Evolutionary conservation across 2,797 vertebrate genomes (phyloP), one percentile per base, ranked within the genome.

Genomic region (Gadopsis bispinosus): DNA sequence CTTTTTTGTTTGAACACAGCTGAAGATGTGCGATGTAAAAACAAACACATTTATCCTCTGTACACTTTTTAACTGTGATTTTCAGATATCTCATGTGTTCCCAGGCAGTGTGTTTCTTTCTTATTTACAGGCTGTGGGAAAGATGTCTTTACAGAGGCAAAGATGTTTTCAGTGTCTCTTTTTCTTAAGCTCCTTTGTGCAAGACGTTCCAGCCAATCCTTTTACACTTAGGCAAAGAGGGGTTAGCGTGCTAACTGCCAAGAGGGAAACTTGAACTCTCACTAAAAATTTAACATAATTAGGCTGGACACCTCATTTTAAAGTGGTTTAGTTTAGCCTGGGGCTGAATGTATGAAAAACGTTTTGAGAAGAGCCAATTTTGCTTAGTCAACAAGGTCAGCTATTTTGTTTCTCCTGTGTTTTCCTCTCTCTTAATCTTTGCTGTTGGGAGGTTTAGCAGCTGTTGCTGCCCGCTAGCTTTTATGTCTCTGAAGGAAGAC

Each of bases 251-350:
- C 26, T 39, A 58, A 77, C 16, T 84, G 70, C 77, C 75, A 83
- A 77, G 61, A 73, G 63, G 56, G 56, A 81, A 79, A 75, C 61
- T 71, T 76, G 47, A 84, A 77, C 83, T 81, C 66, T 81, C 54
- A 13, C 56, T 77, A 5, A 80, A 83, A 82, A 82, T 82, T 91
- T 73, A 83, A 69, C 56, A 73, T 87, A 85, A 91, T 93, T 82
- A 77, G 61, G 26, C 48, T 74, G 74, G 85, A 85, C 63, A 86
- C 68, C 66, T 90, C 48, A 66, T 80, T 89, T 87, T 73, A 88
- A 87, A 50, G 53, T 22, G 26, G 54, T 80, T 80, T 45, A 59
- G 51, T 76, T 70, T 64, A 51, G 75, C 90, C 81, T 58, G 31
- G 10, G 79, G 88, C 86, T 76, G 51, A 83, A 84, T 84, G 70